phyloP scores from a whole-genome alignment of 2,113 vertebrate species.

The Aspiorhynchus laticeps region DNA sequence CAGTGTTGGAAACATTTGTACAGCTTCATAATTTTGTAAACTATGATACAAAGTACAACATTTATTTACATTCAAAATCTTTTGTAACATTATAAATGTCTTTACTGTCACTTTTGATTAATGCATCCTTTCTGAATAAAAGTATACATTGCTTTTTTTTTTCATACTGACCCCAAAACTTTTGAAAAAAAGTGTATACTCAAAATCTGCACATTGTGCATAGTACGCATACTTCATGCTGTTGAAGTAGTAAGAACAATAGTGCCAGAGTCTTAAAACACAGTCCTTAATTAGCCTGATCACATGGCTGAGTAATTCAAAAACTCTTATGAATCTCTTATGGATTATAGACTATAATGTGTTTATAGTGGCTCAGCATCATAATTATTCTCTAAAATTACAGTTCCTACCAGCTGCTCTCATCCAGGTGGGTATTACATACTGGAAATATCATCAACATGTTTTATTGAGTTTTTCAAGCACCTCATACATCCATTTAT shows the following conservation, averaged over 20 bases:
- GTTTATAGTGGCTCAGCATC: conserved; percentile 4
- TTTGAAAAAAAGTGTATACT: background rate
- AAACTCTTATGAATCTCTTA: conserved; percentile 12
- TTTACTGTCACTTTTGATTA: background rate
- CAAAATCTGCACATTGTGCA: background rate
- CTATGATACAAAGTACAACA: background rate
- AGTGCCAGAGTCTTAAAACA: background rate
- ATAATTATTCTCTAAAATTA: conserved; percentile 1
- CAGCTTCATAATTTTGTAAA: no score
- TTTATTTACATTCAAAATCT: background rate
- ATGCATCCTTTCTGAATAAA: background rate
- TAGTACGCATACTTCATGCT: background rate
- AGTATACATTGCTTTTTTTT: background rate
- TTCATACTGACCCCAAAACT: background rate
- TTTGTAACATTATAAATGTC: background rate
- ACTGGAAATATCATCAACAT: background rate
- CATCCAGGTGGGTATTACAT: background rate
- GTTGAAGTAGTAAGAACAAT: background rate
- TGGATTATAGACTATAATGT: conserved; percentile 11
- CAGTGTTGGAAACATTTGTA: no score
- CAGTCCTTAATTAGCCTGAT: background rate
- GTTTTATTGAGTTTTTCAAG: conserved; percentile 1
- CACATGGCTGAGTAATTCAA: conserved; percentile 9
- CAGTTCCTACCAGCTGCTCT: conserved; percentile 4
- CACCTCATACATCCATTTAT: background rate